A percentile compares a stretch with the other conserved stretches of the same genome.
Evolutionary conservation across 1,140 invertebrate genomes (phyloP).

Genomic region (Dendroctonus valens): DNA sequence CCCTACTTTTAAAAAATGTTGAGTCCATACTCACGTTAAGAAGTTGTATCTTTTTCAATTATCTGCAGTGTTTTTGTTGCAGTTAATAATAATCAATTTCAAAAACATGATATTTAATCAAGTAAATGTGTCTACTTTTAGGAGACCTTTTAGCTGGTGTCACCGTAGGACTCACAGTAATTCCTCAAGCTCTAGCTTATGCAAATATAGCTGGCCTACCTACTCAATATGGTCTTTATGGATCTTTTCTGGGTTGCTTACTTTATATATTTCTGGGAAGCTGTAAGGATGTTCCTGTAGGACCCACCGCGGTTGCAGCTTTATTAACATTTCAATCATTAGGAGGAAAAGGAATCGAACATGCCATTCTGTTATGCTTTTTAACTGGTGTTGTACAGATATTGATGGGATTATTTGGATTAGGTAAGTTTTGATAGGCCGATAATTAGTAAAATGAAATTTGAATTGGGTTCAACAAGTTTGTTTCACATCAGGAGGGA

Average conservation of each 20-base stretch:
- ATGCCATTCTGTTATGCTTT: conserved; percentile 80
- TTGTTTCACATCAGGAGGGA: neutral
- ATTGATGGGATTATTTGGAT: conserved; percentile 81
- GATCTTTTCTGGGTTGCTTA: conserved; percentile 87
- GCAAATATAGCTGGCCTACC: conserved; percentile 79
- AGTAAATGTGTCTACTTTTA: conserved; percentile 44
- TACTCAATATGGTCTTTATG: conserved; percentile 83
- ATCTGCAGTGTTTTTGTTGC: no score
- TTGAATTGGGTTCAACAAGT: neutral
- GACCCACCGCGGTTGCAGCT: conserved; percentile 82
- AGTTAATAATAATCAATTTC: no score
- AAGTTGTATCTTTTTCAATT: neutral
- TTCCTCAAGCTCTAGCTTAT: conserved; percentile 80
- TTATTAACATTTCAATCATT: conserved; percentile 76
- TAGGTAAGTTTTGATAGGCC: conserved; percentile 59
- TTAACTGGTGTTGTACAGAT: conserved; percentile 77
- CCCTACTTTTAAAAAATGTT: no score
- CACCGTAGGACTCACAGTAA: conserved; percentile 82
- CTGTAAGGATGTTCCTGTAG: conserved; percentile 86
- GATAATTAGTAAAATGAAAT: neutral
- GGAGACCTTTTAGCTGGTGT: conserved; percentile 82
- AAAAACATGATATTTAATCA: no score
- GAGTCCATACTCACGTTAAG: neutral
- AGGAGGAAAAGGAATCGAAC: conserved; percentile 63
- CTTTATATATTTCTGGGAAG: conserved; percentile 89